phyloP scores from a whole-genome alignment of 2,888 invertebrate species.

The Notodonta dromedarius region DNA sequence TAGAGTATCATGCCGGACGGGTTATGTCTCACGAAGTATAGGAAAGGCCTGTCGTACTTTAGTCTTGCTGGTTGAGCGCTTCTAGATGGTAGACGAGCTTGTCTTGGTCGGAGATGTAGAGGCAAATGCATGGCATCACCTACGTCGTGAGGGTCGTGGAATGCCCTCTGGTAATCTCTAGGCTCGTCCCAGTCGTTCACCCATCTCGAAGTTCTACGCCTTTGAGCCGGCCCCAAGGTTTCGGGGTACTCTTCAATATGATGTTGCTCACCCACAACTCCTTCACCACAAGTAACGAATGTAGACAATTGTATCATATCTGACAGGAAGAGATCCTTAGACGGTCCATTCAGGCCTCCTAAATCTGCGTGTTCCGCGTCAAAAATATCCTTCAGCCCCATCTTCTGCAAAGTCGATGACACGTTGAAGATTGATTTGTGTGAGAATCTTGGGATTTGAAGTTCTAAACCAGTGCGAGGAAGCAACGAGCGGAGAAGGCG shows the following conservation, averaged over 20 bases:
- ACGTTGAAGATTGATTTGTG: conserved; percentile 93
- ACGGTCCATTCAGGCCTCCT: conserved; percentile 91
- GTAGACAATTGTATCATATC: conserved; percentile 93
- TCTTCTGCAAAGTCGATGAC: conserved; percentile 89
- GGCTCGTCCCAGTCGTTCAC: conserved; percentile 80
- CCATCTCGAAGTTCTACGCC: conserved; percentile 76
- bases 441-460: conserved; percentile 93
- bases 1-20: conserved; percentile 95
- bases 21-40: conserved; percentile 95
- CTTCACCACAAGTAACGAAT: conserved; percentile 93
- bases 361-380: conserved; percentile 90
- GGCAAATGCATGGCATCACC: conserved; percentile 85
- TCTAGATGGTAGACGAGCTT: conserved; percentile 88
- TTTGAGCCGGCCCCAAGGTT: conserved; percentile 73
- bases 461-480: conserved; percentile 90
- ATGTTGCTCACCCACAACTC: conserved; percentile 88
- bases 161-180: conserved; percentile 87
- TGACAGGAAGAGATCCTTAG: conserved; percentile 91
- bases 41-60: conserved; percentile 93
- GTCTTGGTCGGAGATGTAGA: conserved; percentile 87
- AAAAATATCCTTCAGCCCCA: conserved; percentile 93
- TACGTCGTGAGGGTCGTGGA: conserved; percentile 86
- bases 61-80: conserved; percentile 87
- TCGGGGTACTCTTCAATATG: conserved; percentile 93
- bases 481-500: conserved; percentile 89